A percentile compares a stretch with the other conserved stretches of the same genome.
phyloP scores from a whole-genome alignment of 2,888 invertebrate genomes.

The Lycocerus yunnanus region DNA sequence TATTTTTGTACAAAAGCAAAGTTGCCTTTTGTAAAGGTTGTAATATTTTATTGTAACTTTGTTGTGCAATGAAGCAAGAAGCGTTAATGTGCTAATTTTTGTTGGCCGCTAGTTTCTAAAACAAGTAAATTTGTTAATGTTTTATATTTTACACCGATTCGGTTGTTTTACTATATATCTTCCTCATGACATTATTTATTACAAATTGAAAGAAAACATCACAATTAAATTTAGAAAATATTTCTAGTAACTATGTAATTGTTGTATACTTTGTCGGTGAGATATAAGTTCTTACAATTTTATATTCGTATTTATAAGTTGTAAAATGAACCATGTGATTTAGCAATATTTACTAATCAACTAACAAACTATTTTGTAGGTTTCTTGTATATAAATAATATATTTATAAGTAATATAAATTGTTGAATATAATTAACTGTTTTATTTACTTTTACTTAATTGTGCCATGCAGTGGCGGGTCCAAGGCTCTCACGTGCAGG shows the following conservation, averaged over 20 bases:
- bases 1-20: conserved; percentile 28
- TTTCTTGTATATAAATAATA: conserved; percentile 25
- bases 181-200: neutral
- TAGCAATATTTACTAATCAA: conserved; percentile 35
- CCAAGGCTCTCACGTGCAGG: too few relatives aligned
- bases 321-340: conserved; percentile 36
- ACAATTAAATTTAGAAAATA: neutral
- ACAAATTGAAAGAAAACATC: neutral
- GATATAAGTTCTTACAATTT: neutral
- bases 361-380: conserved; percentile 25
- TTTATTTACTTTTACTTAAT: too few relatives aligned
- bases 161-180: neutral
- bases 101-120: neutral
- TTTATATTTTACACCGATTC: neutral
- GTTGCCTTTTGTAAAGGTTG: conserved; percentile 19
- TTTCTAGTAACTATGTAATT: neutral
- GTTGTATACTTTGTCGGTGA: neutral
- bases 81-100: neutral
- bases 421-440: conserved; percentile 14
- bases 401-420: conserved; percentile 17
- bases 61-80: conserved; percentile 20
- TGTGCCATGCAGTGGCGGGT: too few relatives aligned
- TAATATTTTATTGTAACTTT: conserved; percentile 11
- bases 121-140: neutral
- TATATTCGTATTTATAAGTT: neutral